phyloP scores from a whole-genome alignment of 2,797 vertebrate genomes.

The Karalla daura region DNA sequence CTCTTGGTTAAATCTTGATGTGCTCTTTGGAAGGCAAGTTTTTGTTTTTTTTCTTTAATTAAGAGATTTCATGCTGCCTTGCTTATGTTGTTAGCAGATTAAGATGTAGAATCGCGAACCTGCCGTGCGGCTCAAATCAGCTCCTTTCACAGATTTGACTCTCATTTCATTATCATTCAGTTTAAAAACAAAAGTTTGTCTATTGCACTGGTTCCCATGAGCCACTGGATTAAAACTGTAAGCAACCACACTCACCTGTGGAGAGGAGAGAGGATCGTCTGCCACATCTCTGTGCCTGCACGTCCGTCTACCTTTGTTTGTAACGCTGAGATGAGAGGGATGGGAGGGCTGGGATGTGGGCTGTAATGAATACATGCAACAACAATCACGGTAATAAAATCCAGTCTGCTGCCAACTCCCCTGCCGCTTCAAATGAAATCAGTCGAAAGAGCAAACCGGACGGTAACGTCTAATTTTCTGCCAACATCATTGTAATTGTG shows the following conservation, averaged over 20 bases:
- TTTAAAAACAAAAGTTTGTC: neutral
- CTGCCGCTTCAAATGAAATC: slow-evolving; percentile 34
- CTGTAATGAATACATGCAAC: slow-evolving; percentile 62
- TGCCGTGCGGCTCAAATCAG: neutral
- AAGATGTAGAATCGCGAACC: too few species aligned
- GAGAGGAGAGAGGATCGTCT: slow-evolving; percentile 34
- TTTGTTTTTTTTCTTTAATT: too few species aligned
- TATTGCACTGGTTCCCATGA: neutral
- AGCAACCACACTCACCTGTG: slow-evolving; percentile 63
- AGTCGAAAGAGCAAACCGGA: neutral
- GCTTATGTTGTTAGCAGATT: too few species aligned
- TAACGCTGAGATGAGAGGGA: slow-evolving; percentile 19
- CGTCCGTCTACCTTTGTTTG: slow-evolving; percentile 32
- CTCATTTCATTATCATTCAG: neutral
- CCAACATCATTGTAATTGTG: neutral
- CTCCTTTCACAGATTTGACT: neutral
- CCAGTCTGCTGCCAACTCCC: slow-evolving; percentile 39
- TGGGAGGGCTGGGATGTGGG: slow-evolving; percentile 42
- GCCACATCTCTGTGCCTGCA: slow-evolving; percentile 43
- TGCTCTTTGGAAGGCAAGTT: too few species aligned
- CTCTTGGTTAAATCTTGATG: too few species aligned
- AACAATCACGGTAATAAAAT: slow-evolving; percentile 62
- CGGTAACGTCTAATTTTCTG: neutral
- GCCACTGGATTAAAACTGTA: neutral
- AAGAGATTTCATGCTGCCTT: too few species aligned